Percentiles rank a stretch among this genome's conserved stretches.
Conservation (phyloP, 37 sponge, comb jelly and placozoan genomes). For the Theonella swinhoei region DNA sequence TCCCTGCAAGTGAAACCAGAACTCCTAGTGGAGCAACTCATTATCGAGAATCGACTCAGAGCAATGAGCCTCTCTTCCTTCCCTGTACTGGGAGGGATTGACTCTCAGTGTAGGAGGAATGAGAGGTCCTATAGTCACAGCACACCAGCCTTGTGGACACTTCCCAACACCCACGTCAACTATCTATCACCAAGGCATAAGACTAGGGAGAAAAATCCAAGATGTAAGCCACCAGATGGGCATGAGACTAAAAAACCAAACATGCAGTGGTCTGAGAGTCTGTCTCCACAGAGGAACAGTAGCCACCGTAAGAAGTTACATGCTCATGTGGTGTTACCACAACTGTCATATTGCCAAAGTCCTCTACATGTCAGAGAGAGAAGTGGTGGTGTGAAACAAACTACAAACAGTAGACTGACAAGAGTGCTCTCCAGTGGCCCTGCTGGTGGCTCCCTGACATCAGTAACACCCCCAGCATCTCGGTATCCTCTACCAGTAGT, state of each 20-base stretch:
- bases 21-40: slow-evolving; percentile 27
- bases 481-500: neutral
- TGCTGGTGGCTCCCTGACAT: neutral
- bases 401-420: neutral
- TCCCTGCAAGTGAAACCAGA: slow-evolving; percentile 43
- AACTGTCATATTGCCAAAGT: neutral
- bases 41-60: slow-evolving; percentile 33
- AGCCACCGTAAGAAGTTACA: neutral
- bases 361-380: neutral
- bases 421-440: neutral
- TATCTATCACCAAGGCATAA: neutral
- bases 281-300: neutral
- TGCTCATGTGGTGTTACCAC: neutral
- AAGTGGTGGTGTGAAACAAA: no score
- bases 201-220: neutral
- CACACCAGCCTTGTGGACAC: neutral
- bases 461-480: neutral
- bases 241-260: neutral
- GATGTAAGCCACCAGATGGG: no score
- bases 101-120: neutral
- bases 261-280: neutral
- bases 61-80: slow-evolving; percentile 13
- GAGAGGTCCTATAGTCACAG: neutral
- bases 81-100: neutral
- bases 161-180: neutral